Base-by-base conservation (phyloP, 2,888 invertebrate species). In the Parochlus steinenii region DNA sequence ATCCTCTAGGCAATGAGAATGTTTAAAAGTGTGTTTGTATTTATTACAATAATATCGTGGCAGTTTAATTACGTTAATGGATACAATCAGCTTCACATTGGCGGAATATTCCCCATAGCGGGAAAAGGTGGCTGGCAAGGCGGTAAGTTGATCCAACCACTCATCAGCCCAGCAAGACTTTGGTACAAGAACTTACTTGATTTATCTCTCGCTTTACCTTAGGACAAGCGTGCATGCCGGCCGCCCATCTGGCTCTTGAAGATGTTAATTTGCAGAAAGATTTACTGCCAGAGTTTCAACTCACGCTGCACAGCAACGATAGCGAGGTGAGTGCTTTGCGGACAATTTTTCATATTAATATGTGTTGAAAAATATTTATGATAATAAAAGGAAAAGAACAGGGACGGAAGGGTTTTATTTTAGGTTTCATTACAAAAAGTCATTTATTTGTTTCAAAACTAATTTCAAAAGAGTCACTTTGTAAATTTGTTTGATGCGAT, bases 111-210 rank as follows among this genome's bases (percentile, higher is more conserved):
- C 61, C 97, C 98, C 24, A 95, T 97, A 66, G 79, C 74, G 38
- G 95, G 90, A 32, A 80, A 86, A 52, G 89, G 92, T 33, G 93
- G 93, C 47, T 97, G 95, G 95, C 92, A 95, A 52, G 97, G 97
- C 22, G 97, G 36, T 36, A 30, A 36, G 15, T 14, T 31, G 5
- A 15, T 5, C 58, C 7, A 8, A 10, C 8, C 7, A 15, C 10
- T 11, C 12, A 7, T 14, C 25, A 72, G 25, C n/a, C 19, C 14
- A 39, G 14, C 14, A 5, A 15, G 5, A 14, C 12, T 34, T 34
- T 16, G 17, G 10, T 6, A 33, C 12, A 31, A 28, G 25, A 11
- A 11, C 24, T 26, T 61, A 44, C 48, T 54, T 28, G 12, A 11
- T 17, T 25, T 39, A 41, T 39, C 20, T 53, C 71, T 28, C 12